A percentile compares a stretch with the other conserved stretches of the same genome.
Conservation (phyloP, 2,797 vertebrate genomes). For the Hyperoplus lanceolatus region DNA sequence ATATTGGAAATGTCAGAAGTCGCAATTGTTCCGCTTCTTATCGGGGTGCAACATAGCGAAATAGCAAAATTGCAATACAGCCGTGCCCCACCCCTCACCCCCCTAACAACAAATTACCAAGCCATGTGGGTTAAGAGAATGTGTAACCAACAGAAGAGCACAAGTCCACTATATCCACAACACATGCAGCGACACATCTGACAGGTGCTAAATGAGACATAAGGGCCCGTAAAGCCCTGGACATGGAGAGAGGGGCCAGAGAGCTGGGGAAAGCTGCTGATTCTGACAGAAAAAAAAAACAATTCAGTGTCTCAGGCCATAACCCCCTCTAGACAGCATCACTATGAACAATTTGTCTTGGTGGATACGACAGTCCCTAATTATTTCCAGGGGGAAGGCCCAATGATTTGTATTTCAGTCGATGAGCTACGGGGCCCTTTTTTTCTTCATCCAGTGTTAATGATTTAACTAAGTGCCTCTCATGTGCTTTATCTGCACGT, state of each 20-base stretch:
- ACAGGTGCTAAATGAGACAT: slow-evolving; percentile 68
- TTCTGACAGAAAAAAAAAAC: slow-evolving; percentile 36
- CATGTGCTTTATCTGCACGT: slow-evolving; percentile 65
- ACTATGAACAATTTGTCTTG: slow-evolving; percentile 58
- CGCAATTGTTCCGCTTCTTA: slow-evolving; percentile 62
- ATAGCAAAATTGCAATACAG: slow-evolving; percentile 27
- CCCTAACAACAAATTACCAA: slow-evolving; percentile 47
- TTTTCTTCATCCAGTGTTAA: slow-evolving; percentile 73
- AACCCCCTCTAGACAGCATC: slow-evolving; percentile 43
- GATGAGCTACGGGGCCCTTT: slow-evolving; percentile 47
- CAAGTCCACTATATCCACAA: slow-evolving; percentile 43
- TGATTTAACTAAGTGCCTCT: slow-evolving; percentile 74
- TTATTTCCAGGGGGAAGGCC: slow-evolving; percentile 63
- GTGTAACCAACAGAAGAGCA: slow-evolving; percentile 47
- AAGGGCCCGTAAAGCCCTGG: slow-evolving; percentile 49
- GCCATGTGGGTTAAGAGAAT: slow-evolving; percentile 55
- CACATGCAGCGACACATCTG: slow-evolving; percentile 57
- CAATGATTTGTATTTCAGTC: slow-evolving; percentile 70
- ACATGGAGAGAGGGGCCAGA: slow-evolving; percentile 18
- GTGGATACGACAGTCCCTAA: slow-evolving; percentile 66
- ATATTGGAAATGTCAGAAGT: slow-evolving; percentile 68
- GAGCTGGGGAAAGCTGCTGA: slow-evolving; percentile 38
- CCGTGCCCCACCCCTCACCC: not conserved
- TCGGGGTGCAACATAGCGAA: slow-evolving; percentile 34
- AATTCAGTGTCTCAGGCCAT: slow-evolving; percentile 31